Evolutionary conservation across 1,140 invertebrate genomes (phyloP).

Genomic region (Scaptomyza hsui): DNA sequence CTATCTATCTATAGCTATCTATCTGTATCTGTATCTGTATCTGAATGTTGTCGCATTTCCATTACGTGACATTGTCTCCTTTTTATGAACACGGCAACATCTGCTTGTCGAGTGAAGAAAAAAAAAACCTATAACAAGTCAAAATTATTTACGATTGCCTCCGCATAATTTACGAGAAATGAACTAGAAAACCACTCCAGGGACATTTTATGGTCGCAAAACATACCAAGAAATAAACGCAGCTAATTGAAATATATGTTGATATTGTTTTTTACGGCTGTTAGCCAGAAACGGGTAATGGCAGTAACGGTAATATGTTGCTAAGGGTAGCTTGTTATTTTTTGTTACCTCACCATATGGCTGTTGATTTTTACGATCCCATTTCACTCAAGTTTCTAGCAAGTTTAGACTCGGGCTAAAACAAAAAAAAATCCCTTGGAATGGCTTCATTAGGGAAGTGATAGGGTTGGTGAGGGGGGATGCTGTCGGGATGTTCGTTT

Average conservation of each 20-base stretch:
- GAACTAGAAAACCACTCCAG: slow-evolving; percentile 61
- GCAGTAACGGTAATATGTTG: slow-evolving; percentile 51
- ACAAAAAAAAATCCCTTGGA: slow-evolving; percentile 10
- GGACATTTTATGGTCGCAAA: slow-evolving; percentile 65
- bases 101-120: slow-evolving; percentile 32
- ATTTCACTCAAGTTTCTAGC: slow-evolving; percentile 18
- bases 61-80: slow-evolving; percentile 30
- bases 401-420: slow-evolving; percentile 32
- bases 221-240: slow-evolving; percentile 53
- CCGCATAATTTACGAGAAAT: slow-evolving; percentile 75
- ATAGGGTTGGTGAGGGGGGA: not conserved
- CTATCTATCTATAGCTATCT: not conserved
- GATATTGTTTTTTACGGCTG: slow-evolving; percentile 39
- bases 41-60: not conserved
- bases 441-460: slow-evolving; percentile 63
- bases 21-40: not conserved
- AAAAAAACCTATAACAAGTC: slow-evolving; percentile 70
- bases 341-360: slow-evolving; percentile 79
- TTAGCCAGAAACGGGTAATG: not conserved
- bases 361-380: slow-evolving; percentile 70
- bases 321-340: slow-evolving; percentile 74
- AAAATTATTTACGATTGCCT: slow-evolving; percentile 75
- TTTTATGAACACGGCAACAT: slow-evolving; percentile 66
- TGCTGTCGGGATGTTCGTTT: slow-evolving; percentile 9
- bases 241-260: slow-evolving; percentile 78